Base-by-base conservation (phyloP, 30 jellyfish, hydroid and myxozoan genomes). In the Cassiopea xamachana region DNA sequence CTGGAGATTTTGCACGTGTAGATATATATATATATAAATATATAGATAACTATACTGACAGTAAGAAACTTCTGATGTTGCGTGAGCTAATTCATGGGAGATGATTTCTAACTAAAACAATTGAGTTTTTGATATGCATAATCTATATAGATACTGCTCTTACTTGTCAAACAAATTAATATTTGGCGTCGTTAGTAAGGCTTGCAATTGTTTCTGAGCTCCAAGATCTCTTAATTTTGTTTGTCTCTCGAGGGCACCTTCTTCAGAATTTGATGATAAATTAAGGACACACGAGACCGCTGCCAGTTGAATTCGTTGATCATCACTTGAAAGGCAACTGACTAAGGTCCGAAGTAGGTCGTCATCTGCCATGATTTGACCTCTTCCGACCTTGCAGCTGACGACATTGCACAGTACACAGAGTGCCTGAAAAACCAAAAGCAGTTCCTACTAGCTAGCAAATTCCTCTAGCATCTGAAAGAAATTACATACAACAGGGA, bases 191-290 rank as follows among this genome's bases (percentile, higher is more conserved):
- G 97, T 89, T 19, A 82, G 82, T 58, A 93, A 69, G 19, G 98
- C 47, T 17, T 86, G 98, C 89, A 93, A 84, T 79, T 83, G 94
- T 50, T 84, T 85, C 83, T 93, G 97, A 48, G 94, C 98, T 27
- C 98, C 98, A 47, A 93, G 94, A n/a, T 87, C 96, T 8, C 97
- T 82, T 81, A 93, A 86, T 46, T 80, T 89, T 48, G 93, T 78
- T 71, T 89, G 94, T 70, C 97, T 86, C 46, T 93, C 97, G 14
- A 83, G 86, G 50, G 96, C 87, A 45, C 92, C 94, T 3, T 84
- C 94, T 58, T 81, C 97, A 7, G 82, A 77, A 80, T 50, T 85
- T 15, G 90, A 61, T 69, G 94, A 62, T 10, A 93, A 87, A 80
- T 81, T 93, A 58, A 91, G 77, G 1, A 93, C 80, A 79, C 97